Evolutionary conservation across 2,113 vertebrate species (phyloP), one percentile per base, ranked within the genome.

Genomic region (Sterna hirundo): DNA sequence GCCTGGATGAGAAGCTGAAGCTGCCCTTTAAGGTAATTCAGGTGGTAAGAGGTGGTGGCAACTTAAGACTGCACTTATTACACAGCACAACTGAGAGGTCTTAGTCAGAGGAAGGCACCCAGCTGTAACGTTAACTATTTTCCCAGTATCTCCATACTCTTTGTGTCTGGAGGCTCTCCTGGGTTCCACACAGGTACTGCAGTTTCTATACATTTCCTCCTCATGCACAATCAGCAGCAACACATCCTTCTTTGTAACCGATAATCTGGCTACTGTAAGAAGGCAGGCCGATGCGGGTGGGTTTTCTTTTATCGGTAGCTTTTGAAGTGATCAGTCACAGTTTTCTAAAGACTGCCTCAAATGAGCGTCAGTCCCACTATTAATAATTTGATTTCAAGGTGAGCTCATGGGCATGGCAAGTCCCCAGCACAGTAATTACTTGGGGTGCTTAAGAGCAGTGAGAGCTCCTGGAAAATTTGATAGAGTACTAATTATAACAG

Each of bases 331-430:
- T 66, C 60, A 58, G 85, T 81, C 82, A 85, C 4, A 60, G 72
- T 71, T 93, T 90, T 68, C 60, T 52, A 51, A 90, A 88, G 86
- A 64, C 66, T 92, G 71, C 49, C 55, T 95, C 72, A 81, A 91
- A 72, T 32, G 47, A 92, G 36, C 25, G 5, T 47, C 83, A 92
- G 64, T 36, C 30, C 15, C 40, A 25, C 83, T 93, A 29, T 79
- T 72, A 86, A 81, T 96, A 54, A 91, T 86, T 78, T 68, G 64
- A 86, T 93, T 96, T 96, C 94, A 96, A 96, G 92, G 92, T 95
- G 90, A 96, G 80, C 76, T 96, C 90, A 95, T 71, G 88, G 88
- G 76, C 90, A 84, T 93, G 94, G 83, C 92, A 96, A 78, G 91
- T 81, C 93, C 77, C 88, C 95, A 92, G 88, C 91, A 72, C 69